phyloP scores from a whole-genome alignment of 2,888 invertebrate genomes.

The Onthophagus sagittarius region DNA sequence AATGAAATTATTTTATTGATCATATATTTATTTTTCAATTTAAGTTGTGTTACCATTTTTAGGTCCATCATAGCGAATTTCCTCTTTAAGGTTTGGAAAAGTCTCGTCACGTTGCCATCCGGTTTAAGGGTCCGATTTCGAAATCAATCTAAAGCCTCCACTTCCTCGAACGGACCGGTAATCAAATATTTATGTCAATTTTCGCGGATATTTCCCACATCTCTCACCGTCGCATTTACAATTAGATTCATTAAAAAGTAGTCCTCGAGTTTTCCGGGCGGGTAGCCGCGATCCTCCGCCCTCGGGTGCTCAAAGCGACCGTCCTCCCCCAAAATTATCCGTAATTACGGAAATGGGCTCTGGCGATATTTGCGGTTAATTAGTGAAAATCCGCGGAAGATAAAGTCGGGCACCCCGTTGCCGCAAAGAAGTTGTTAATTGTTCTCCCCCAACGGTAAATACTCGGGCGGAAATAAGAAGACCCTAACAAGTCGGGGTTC shows the following conservation, averaged over 20 bases:
- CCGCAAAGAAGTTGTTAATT: neutral
- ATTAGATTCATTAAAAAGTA: conserved; percentile 20
- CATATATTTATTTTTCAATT: neutral
- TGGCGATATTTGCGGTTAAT: neutral
- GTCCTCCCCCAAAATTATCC: neutral
- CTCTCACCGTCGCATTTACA: conserved; percentile 4
- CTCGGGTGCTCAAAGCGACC: neutral
- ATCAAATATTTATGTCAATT: neutral
- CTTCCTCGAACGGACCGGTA: neutral
- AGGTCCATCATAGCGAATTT: neutral
- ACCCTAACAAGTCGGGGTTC: neutral
- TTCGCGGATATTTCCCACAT: neutral
- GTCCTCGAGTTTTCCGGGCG: neutral
- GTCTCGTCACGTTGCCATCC: neutral
- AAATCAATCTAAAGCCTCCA: neutral
- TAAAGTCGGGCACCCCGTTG: neutral
- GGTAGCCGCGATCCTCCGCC: neutral
- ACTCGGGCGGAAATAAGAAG: neutral
- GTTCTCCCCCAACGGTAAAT: neutral
- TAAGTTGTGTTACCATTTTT: neutral
- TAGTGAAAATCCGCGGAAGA: neutral
- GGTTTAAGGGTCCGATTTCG: neutral
- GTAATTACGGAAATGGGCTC: neutral
- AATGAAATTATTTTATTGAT: no score
- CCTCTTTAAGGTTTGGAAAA: neutral